A percentile compares a stretch with the other conserved stretches of the same genome.
phyloP scores from a whole-genome alignment of 2,888 invertebrate genomes.

The Limenitis camilla region DNA sequence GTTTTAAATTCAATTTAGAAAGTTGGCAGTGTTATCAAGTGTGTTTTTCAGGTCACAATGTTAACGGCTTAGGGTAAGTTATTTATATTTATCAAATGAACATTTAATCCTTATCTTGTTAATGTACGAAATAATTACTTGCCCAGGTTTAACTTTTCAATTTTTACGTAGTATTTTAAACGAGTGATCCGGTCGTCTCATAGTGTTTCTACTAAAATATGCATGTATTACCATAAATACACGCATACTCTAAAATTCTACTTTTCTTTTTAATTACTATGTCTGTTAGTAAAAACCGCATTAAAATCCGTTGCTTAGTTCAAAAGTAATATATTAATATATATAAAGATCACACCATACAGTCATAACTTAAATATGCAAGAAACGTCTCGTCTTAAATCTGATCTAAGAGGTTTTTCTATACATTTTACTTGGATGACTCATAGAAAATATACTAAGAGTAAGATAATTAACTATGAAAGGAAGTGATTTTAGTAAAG shows the following conservation, averaged over 20 bases:
- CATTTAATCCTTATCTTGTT: neutral
- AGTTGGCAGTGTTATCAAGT: constrained; percentile 41
- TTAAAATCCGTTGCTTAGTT: no score
- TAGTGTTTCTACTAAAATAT: no score
- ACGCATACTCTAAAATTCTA: no score
- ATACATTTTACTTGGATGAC: constrained; percentile 12
- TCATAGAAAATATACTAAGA: constrained; percentile 1
- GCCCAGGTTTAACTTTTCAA: no score
- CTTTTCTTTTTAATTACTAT: no score
- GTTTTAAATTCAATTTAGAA: constrained; percentile 51
- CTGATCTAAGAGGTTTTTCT: constrained; percentile 16
- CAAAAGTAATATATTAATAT: neutral
- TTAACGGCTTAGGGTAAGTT: constrained; percentile 29
- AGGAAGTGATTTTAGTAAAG: no score
- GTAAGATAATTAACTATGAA: no score
- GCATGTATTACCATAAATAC: no score
- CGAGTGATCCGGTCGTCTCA: no score
- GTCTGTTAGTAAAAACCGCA: no score
- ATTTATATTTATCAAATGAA: neutral
- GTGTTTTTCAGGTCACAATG: constrained; percentile 26
- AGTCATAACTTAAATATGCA: neutral
- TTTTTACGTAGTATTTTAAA: no score
- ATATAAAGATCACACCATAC: neutral
- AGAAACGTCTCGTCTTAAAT: neutral
- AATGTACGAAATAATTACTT: no score